Conservation (phyloP, 2,888 invertebrate genomes). For the Lasioglossum zephyrum region DNA sequence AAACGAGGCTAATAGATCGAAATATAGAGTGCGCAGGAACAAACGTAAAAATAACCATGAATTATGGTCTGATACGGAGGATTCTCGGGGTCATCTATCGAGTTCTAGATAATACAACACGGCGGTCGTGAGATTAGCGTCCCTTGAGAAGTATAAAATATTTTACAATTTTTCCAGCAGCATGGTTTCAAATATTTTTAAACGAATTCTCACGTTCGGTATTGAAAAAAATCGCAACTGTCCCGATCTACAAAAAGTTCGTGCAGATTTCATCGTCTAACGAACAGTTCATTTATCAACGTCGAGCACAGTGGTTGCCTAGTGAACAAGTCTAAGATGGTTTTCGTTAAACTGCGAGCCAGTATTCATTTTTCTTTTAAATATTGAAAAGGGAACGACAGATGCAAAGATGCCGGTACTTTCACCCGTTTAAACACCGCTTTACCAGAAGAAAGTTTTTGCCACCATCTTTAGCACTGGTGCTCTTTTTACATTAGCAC, state of each 20-base stretch:
- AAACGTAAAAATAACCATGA: not conserved
- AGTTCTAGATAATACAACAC: not conserved
- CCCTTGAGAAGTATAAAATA: not conserved
- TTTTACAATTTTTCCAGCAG: not conserved
- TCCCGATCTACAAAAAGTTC: not conserved
- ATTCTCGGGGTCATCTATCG: not conserved
- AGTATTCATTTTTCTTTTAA: not conserved
- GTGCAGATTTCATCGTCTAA: not conserved
- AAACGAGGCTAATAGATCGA: not conserved
- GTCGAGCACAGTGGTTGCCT: not conserved
- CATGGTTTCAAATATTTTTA: not conserved
- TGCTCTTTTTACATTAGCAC: not conserved
- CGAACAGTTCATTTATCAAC: not conserved
- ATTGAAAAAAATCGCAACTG: not conserved
- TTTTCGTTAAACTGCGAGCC: not conserved
- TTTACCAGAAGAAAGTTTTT: not conserved
- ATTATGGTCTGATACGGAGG: not conserved
- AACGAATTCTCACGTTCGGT: not conserved
- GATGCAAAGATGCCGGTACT: not conserved
- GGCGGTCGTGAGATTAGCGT: not conserved
- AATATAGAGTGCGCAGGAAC: not conserved
- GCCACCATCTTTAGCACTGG: not conserved
- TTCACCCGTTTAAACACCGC: not conserved
- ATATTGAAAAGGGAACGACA: not conserved
- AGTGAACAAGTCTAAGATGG: not conserved